Evolutionary conservation across 30 jellyfish, hydroid and myxozoan genomes (phyloP), one percentile per base, ranked within the genome.

Genomic region (Kudoa iwatai): DNA sequence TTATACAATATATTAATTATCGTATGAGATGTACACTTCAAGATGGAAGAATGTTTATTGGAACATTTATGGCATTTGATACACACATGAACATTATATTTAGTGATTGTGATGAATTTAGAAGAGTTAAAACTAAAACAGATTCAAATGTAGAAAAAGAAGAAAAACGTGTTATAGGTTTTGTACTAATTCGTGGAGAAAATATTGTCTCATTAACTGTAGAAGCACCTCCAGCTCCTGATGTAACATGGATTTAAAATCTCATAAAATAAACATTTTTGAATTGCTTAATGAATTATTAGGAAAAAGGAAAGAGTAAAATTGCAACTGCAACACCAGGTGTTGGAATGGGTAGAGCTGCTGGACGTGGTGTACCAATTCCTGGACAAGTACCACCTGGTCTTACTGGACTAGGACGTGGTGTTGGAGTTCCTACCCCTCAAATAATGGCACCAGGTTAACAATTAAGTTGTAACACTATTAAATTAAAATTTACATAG

Each of bases 341-440:
- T 17, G 45, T 85, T 22, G 92, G 92, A 3, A 64, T 57, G 7
- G 92, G 92, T 4, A 44, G 92, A 23, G 92, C 92, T 10, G 92
- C 92, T n/a, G 92, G 92, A 0, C 46, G 92, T 21, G 92, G 92
- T 17, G 56, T 71, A 22, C 82, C 92, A 35, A 39, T 65, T 14
- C 25, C 46, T 36, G 46, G 25, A 36, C 46, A 13, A 18, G 19
- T 36, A 17, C 46, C 25, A 17, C 25, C 9, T 17, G 92, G 92
- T 19, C 50, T 71, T 24, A 56, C 86, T 26, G 92, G 92, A 1
- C 92, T 86, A 15, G 92, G 59, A 2, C 84, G 87, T 25, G 92
- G 92, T 33, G 84, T 71, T 34, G 92, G 92, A 39, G 92, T 83
- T 15, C 92, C 92, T 19, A 53, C 87, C 15, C 83, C 68, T 19